Percentiles rank a stretch among this genome's conserved stretches.
These are phyloP conservation scores for Choloepus hoffmanni DNA, from an alignment of 2,113 vertebrate species.

Conservation along the genomic window DNA sequence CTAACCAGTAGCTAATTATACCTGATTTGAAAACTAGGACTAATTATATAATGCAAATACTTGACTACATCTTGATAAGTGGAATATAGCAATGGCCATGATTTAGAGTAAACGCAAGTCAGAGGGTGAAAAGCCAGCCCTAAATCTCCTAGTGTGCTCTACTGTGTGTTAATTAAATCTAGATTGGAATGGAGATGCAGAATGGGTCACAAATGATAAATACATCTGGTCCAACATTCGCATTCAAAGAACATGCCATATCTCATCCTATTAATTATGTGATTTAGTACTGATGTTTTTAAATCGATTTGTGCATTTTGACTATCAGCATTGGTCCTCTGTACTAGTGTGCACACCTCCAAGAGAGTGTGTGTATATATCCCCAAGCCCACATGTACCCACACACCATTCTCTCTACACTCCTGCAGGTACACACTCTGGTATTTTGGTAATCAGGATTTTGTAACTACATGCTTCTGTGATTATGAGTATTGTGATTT, in stretches of 20 bases:
- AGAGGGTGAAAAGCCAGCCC: neutral
- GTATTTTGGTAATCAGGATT: slow-evolving; percentile 52
- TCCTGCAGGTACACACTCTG: neutral
- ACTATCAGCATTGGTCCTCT: neutral
- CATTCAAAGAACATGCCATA: neutral
- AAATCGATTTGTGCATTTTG: neutral
- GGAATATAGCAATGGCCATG: neutral
- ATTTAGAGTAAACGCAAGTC: neutral
- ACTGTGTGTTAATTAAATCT: neutral
- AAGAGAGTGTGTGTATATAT: neutral
- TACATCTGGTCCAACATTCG: neutral
- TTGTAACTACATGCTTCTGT: slow-evolving; percentile 58
- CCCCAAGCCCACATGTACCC: too few species aligned
- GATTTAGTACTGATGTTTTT: neutral
- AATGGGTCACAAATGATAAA: neutral
- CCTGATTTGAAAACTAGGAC: neutral
- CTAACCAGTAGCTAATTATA: neutral
- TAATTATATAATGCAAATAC: neutral
- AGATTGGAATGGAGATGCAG: neutral
- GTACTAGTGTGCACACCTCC: neutral
- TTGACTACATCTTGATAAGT: neutral
- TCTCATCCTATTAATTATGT: neutral
- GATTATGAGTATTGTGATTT: slow-evolving; percentile 65
- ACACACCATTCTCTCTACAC: neutral
- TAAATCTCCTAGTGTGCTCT: neutral